Evolutionary conservation across 2,113 vertebrate species (phyloP), one percentile per base, ranked within the genome.

Genomic region (Ia io): DNA sequence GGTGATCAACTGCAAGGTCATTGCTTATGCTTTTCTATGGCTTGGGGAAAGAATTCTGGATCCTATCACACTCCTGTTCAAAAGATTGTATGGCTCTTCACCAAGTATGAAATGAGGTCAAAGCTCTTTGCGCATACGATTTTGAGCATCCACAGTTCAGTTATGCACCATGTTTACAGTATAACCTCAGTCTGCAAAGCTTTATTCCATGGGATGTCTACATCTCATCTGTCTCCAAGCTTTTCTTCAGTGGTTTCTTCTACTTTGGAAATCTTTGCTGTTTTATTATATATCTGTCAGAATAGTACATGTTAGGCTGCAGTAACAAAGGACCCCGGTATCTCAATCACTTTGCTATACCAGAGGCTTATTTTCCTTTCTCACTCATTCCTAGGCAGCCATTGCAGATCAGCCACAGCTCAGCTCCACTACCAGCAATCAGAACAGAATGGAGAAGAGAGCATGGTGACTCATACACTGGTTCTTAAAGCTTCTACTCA

Each of bases 1-100:
- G n/a, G 40, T 4, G 32, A 88, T 80, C 47, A 87, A 91, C 35
- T 80, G n/a, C 80, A 92, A 93, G 61, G 84, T 93, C 74, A 51
- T 28, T 83, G 84, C 42, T 42, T 93, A 53, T 86, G n/a, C 3
- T 76, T 84, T 63, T 51, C 44, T 22, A 11, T 40, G 84, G 80
- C 49, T 88, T 82, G 40, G 35, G 32, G 23, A 30, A 71, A 59
- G 35, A 6, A 5, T n/a, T 82, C 32, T 71, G 82, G 65, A 67
- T 79, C 23, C 51, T 73, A 25, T 61, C 47, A 80, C 65, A 77
- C 47, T 87, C 14, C 23, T n/a, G 65, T 9, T 65, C 87, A 40
- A 44, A 61, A 44, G 49, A 78, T 32, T 79, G 53, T 32, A 32
- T 42, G 79, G 56, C 28, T 93, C 16, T 56, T 87, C 32, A 42